A percentile compares a stretch with the other conserved stretches of the same genome.
Conservation (phyloP, 2,797 vertebrate species). For the Chromobotia macracanthus region DNA sequence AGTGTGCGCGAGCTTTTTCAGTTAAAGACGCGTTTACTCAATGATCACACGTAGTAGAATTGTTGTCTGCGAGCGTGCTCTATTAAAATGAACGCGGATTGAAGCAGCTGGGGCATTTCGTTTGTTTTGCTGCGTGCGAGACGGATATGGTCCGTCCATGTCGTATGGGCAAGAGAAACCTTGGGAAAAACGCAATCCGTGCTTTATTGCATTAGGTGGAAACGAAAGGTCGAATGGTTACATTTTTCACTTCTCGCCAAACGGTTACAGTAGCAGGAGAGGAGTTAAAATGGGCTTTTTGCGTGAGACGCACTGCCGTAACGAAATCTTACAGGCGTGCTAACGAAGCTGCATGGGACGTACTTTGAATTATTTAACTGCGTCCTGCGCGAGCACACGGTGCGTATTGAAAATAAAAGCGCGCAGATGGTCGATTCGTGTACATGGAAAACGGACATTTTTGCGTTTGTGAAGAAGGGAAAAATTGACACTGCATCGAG, state of each 20-base stretch:
- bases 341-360: constrained; percentile 54
- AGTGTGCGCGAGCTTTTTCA: constrained; percentile 79
- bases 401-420: constrained; percentile 16
- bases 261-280: constrained; percentile 9
- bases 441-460: constrained; percentile 48
- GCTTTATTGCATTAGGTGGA: constrained; percentile 34
- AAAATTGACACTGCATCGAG: constrained; percentile 48
- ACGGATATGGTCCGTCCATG: constrained; percentile 33
- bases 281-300: constrained; percentile 40
- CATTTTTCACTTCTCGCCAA: constrained; percentile 15
- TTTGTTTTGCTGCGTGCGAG: constrained; percentile 16
- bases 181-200: constrained; percentile 40
- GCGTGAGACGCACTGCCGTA: constrained; percentile 34
- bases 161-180: constrained; percentile 45
- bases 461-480: constrained; percentile 39
- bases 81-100: constrained; percentile 22
- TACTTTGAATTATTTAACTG: constrained; percentile 62
- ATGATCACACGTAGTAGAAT: constrained; percentile 68
- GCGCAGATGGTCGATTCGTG: constrained; percentile 58
- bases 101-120: not conserved
- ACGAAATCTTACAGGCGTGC: constrained; percentile 45
- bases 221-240: constrained; percentile 38
- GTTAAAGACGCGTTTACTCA: constrained; percentile 73
- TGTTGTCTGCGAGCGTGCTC: constrained; percentile 34
- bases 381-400: constrained; percentile 31